phyloP scores from a whole-genome alignment of 2,113 vertebrate species.

The Solenodon paradoxus region DNA sequence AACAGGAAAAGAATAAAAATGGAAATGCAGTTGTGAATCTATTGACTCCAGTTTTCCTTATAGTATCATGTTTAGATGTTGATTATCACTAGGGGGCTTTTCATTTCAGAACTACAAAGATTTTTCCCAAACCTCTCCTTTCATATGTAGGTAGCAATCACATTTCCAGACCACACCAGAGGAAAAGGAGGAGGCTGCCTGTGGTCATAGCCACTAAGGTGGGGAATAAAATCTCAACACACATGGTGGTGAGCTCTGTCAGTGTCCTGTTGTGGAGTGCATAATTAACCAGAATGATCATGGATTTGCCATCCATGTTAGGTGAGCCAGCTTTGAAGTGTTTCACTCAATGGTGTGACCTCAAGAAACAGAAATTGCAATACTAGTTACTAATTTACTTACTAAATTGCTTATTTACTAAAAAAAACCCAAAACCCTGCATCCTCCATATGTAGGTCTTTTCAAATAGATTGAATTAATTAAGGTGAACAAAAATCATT shows the following conservation, averaged over 20 bases:
- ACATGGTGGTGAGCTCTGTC: fast-evolving
- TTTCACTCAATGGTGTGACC: not conserved
- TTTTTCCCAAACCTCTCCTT: not conserved
- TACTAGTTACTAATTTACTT: not conserved
- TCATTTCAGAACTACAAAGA: not conserved
- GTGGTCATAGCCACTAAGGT: not conserved
- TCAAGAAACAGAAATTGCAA: not conserved
- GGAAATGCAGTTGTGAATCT: not conserved
- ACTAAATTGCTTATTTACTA: too few relatives aligned
- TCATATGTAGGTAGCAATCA: not conserved
- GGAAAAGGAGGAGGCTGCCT: not conserved
- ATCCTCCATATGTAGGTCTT: not conserved
- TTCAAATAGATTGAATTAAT: not conserved
- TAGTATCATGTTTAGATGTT: not conserved
- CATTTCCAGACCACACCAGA: not conserved
- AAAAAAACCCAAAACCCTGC: too few relatives aligned
- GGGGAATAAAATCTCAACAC: not conserved
- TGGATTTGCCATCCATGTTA: not conserved
- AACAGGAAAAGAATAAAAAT: not conserved
- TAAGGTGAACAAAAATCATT: not conserved
- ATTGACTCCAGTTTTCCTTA: not conserved
- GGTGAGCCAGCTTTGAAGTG: not conserved
- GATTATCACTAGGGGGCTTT: not conserved
- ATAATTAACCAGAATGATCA: too few relatives aligned
- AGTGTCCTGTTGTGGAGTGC: fast-evolving